These are phyloP conservation scores for Amblyjoppa proteus DNA, from an alignment of 2,888 invertebrate genomes.

Conservation along the genomic window DNA sequence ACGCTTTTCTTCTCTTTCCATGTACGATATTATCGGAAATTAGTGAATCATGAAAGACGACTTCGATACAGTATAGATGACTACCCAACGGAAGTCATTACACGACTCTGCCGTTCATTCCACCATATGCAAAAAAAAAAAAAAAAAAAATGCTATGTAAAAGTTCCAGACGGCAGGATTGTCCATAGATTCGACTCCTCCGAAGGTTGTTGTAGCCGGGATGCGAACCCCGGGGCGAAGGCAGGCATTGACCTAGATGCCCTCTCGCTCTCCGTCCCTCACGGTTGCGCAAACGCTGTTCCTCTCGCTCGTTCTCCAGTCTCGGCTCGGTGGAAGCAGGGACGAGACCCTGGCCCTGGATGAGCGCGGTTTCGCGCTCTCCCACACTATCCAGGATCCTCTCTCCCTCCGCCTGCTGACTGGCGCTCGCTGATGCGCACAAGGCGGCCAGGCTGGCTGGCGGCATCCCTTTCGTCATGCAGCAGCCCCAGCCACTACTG, in stretches of 20 bases:
- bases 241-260: constrained; percentile 80
- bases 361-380: constrained; percentile 49
- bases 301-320: constrained; percentile 45
- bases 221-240: constrained; percentile 76
- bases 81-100: neutral
- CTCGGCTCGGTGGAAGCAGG: constrained; percentile 54
- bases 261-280: constrained; percentile 59
- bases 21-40: neutral
- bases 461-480: constrained; percentile 40
- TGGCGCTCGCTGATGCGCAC: constrained; percentile 57
- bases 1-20: neutral
- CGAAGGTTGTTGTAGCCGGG: constrained; percentile 72
- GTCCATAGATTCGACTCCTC: constrained; percentile 45
- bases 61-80: neutral
- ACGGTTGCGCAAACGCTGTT: constrained; percentile 60
- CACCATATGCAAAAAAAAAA: neutral
- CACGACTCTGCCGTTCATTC: neutral
- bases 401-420: constrained; percentile 49
- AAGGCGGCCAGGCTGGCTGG: constrained; percentile 43
- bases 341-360: constrained; percentile 74
- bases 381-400: constrained; percentile 55
- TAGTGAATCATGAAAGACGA: neutral
- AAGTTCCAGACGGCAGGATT: neutral
- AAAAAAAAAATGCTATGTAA: neutral
- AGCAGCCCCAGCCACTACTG: constrained; percentile 36